Conservation (phyloP, 2,797 vertebrate species). For the Periophthalmus magnuspinnatus region DNA sequence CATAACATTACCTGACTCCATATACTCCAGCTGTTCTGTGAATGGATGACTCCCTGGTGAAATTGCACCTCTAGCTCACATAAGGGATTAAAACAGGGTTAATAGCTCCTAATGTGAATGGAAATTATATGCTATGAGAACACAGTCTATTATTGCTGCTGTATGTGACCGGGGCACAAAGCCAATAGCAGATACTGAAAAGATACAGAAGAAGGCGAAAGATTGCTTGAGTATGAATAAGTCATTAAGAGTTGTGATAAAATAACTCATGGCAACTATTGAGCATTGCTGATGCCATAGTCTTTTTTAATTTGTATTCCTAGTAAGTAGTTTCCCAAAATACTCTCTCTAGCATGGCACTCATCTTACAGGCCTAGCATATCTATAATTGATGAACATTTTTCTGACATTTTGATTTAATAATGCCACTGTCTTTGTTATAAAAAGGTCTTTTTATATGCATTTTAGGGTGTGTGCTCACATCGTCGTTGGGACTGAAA, state of each 20-base stretch:
- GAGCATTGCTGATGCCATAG: neutral
- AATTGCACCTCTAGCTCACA: conserved; percentile 34
- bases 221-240: conserved; percentile 36
- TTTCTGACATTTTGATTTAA: too few species aligned
- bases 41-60: conserved; percentile 49
- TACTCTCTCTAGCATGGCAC: neutral
- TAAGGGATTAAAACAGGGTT: conserved; percentile 27
- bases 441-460: too few species aligned
- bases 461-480: too few species aligned
- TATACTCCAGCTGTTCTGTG: conserved; percentile 53
- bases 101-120: conserved; percentile 47
- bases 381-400: too few species aligned
- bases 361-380: too few species aligned
- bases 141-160: conserved; percentile 24
- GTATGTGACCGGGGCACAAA: conserved; percentile 9
- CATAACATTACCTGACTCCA: conserved; percentile 35
- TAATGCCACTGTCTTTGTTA: too few species aligned
- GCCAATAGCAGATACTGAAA: conserved; percentile 26
- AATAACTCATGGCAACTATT: neutral
- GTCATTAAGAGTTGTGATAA: neutral
- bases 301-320: neutral
- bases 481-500: too few species aligned
- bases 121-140: conserved; percentile 47
- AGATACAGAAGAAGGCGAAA: conserved; percentile 26
- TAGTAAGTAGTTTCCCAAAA: neutral